A percentile compares a stretch with the other conserved stretches of the same genome.
Evolutionary conservation across 2,113 vertebrate species (phyloP).

Genomic region (Saccopteryx leptura): DNA sequence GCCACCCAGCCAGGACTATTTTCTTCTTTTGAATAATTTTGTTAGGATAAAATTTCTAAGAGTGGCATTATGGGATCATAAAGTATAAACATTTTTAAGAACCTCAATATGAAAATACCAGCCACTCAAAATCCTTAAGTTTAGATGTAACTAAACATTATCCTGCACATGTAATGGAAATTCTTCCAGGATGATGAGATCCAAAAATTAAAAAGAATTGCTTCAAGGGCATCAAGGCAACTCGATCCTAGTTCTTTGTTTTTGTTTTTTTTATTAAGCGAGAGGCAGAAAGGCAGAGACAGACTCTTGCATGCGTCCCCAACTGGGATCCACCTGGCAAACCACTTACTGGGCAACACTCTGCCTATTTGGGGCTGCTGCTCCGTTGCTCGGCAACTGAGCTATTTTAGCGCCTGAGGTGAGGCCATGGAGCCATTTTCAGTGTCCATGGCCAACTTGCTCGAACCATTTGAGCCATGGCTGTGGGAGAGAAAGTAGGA

Average conservation of each 20-base stretch:
- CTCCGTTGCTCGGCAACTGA: no score
- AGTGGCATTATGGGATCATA: constrained; percentile 39
- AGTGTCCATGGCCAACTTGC: no score
- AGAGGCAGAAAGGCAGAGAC: no score
- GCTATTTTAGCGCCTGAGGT: no score
- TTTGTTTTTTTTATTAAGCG: no score
- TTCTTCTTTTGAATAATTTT: constrained; percentile 59
- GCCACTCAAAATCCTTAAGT: neutral
- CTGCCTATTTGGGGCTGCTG: no score
- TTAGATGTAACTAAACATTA: constrained; percentile 9
- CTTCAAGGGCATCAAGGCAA: neutral
- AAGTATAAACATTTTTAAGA: constrained; percentile 49
- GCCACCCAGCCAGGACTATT: neutral
- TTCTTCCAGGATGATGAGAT: constrained; percentile 32
- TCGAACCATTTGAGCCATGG: no score
- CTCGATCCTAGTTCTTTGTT: neutral
- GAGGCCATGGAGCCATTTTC: no score
- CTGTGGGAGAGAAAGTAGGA: no score
- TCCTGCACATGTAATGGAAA: neutral
- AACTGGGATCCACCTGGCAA: no score
- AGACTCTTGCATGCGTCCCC: no score
- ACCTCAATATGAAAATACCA: constrained; percentile 32
- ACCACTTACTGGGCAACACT: no score
- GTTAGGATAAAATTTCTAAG: constrained; percentile 44
- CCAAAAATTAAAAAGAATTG: neutral